Conservation (phyloP, 2,888 invertebrate genomes). For the Protonemura montana region DNA sequence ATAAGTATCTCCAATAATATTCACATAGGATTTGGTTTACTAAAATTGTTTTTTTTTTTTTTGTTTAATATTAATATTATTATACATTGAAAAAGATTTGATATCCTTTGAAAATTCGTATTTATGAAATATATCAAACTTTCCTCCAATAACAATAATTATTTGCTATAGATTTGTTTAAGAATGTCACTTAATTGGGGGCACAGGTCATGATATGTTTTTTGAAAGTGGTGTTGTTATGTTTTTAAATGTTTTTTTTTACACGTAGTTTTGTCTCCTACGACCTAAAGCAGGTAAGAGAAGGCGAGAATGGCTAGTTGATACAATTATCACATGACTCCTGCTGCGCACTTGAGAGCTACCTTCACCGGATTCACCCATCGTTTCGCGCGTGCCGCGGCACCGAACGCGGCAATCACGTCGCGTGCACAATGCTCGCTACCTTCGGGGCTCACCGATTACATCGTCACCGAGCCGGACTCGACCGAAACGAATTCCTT, state of each 20-base stretch:
- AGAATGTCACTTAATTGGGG: constrained; percentile 70
- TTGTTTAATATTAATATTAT: constrained; percentile 47
- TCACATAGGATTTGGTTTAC: constrained; percentile 47
- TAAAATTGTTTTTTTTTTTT: constrained; percentile 23
- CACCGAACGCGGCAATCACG: too few species aligned
- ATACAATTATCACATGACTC: constrained; percentile 48
- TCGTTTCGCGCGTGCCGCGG: background rate
- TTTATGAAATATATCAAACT: constrained; percentile 62
- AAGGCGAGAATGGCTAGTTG: constrained; percentile 63
- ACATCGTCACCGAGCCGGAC: background rate
- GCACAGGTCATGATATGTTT: constrained; percentile 83
- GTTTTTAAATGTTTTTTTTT: constrained; percentile 63
- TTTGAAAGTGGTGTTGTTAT: constrained; percentile 62
- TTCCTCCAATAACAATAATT: constrained; percentile 54
- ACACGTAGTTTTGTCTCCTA: constrained; percentile 56
- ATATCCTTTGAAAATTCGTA: constrained; percentile 58
- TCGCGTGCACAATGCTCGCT: too few species aligned
- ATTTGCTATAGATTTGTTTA: constrained; percentile 59
- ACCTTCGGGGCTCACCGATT: constrained; percentile 25
- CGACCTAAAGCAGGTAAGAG: constrained; percentile 61
- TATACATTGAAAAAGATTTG: constrained; percentile 46
- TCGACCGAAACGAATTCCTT: background rate
- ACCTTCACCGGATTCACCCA: background rate
- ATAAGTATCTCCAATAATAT: constrained; percentile 44
- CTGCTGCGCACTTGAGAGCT: constrained; percentile 52